Percentiles rank a stretch among this genome's conserved stretches.
Evolutionary conservation across 37 sponge, comb jelly and placozoan genomes (phyloP).

Genomic region (Geodia barretti): DNA sequence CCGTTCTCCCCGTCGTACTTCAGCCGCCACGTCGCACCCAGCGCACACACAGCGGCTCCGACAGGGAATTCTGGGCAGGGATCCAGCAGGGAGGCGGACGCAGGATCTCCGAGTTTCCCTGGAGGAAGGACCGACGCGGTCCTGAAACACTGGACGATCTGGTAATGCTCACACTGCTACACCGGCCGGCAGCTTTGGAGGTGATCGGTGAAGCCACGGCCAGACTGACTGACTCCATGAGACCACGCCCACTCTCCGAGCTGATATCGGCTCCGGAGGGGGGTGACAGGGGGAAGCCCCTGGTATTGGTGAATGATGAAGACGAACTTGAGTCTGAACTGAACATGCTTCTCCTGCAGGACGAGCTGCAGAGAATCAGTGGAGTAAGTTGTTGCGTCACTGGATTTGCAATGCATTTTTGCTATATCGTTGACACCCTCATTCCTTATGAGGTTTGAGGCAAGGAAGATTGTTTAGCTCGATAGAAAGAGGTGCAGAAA

Average conservation of each 20-base stretch:
- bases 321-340: constrained; percentile 3
- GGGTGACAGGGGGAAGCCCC: background rate
- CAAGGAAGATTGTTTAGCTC: too few relatives aligned
- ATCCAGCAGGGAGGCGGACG: background rate
- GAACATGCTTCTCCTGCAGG: constrained; percentile 17
- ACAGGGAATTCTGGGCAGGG: constrained; percentile 32
- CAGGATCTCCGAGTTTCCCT: constrained; percentile 13
- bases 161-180: constrained; percentile 25
- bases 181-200: background rate
- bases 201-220: background rate
- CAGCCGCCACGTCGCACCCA: background rate
- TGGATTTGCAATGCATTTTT: background rate
- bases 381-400: background rate
- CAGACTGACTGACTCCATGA: constrained; percentile 2
- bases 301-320: constrained; percentile 34
- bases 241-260: constrained; percentile 6
- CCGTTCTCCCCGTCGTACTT: constrained; percentile 33
- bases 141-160: constrained; percentile 34
- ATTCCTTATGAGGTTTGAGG: background rate
- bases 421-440: background rate
- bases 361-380: constrained; percentile 6
- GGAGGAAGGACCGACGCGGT: background rate
- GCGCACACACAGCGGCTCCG: background rate
- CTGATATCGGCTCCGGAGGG: background rate
- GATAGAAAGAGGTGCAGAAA: too few relatives aligned